A percentile compares a stretch with the other conserved stretches of the same genome.
These are phyloP conservation scores for Holothuria leucospilota DNA, from an alignment of 53 echinoderm and acorn worm genomes.

Conservation along the genomic window DNA sequence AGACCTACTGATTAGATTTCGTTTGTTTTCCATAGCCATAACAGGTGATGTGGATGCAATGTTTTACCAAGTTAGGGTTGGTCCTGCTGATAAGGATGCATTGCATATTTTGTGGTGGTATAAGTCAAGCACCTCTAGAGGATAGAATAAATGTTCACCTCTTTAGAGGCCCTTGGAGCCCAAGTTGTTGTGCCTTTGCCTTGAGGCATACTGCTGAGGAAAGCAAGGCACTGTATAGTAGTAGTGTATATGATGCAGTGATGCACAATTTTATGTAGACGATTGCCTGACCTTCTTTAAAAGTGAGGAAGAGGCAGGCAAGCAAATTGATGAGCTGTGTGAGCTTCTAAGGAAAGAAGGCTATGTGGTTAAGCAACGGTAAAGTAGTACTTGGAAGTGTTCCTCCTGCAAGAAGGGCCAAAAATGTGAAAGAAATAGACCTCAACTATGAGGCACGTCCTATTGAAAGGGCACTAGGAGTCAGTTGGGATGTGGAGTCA, in stretches of 20 bases:
- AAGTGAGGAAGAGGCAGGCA: background rate
- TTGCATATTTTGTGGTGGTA: background rate
- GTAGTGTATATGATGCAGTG: too few relatives aligned
- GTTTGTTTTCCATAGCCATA: background rate
- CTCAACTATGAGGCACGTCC: too few relatives aligned
- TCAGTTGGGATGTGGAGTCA: too few relatives aligned
- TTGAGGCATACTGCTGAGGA: too few relatives aligned
- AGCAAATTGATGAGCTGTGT: too few relatives aligned
- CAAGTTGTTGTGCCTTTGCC: slow-evolving; percentile 8
- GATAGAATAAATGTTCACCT: slow-evolving; percentile 23
- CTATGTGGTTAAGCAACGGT: slow-evolving; percentile 56
- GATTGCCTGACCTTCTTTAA: slow-evolving; percentile 22
- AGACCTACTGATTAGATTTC: background rate
- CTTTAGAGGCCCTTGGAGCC: background rate
- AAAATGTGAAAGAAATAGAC: background rate
- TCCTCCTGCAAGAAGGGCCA: background rate
- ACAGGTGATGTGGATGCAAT: background rate
- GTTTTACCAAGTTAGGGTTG: slow-evolving; percentile 2
- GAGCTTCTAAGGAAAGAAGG: slow-evolving; percentile 50
- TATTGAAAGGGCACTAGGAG: too few relatives aligned
- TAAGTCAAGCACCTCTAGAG: background rate
- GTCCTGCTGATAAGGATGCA: background rate
- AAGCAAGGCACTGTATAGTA: too few relatives aligned
- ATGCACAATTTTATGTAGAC: slow-evolving; percentile 23
- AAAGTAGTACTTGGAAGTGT: background rate